phyloP scores from a whole-genome alignment of 2,888 invertebrate species.

The Tinea pellionella region DNA sequence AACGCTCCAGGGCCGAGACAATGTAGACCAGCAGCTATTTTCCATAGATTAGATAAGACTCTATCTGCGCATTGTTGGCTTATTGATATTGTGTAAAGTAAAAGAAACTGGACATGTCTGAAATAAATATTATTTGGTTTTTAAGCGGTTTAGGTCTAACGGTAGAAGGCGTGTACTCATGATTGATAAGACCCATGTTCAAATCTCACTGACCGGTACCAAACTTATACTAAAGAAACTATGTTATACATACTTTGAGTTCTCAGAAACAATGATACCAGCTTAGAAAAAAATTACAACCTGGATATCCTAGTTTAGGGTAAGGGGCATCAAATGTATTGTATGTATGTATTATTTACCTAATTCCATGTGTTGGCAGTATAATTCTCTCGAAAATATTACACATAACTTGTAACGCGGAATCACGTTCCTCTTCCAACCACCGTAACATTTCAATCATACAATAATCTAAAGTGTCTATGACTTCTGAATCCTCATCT shows the following conservation, averaged over 20 bases:
- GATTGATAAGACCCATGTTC: too few relatives aligned
- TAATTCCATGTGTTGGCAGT: constrained; percentile 83
- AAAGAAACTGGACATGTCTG: constrained; percentile 62
- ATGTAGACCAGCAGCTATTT: constrained; percentile 44
- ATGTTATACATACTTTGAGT: too few relatives aligned
- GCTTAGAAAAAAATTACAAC: too few relatives aligned
- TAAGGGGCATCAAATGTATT: too few relatives aligned
- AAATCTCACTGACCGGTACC: too few relatives aligned
- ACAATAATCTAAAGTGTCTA: constrained; percentile 76
- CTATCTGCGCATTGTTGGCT: constrained; percentile 55
- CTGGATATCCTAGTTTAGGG: too few relatives aligned
- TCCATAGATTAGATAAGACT: constrained; percentile 47
- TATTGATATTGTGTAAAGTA: constrained; percentile 60
- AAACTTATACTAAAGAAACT: too few relatives aligned
- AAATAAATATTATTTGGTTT: constrained; percentile 20
- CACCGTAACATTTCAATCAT: constrained; percentile 80
- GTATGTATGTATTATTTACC: constrained; percentile 36
- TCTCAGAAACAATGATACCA: too few relatives aligned
- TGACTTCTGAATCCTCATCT: constrained; percentile 43
- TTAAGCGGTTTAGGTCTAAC: too few relatives aligned
- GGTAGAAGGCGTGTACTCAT: too few relatives aligned
- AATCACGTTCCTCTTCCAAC: constrained; percentile 72
- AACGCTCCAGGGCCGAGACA: constrained; percentile 44
- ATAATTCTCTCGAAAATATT: constrained; percentile 83
- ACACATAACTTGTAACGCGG: constrained; percentile 70